Evolutionary conservation across 2,888 invertebrate genomes (phyloP), one percentile per base, ranked within the genome.

Genomic region (Thereva nobilitata): DNA sequence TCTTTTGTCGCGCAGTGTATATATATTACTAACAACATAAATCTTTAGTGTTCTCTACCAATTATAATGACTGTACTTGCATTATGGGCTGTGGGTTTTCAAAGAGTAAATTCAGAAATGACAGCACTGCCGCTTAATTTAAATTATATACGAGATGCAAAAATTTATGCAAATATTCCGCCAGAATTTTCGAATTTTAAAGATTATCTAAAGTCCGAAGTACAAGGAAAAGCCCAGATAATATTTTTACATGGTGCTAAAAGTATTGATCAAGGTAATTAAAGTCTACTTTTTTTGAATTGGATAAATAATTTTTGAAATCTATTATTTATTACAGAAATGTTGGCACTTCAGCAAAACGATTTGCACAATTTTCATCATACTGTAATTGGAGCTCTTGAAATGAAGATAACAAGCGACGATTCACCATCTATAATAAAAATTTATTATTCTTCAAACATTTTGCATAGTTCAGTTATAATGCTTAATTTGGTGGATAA

Each of bases 381-480:
- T 66, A 73, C 77, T 50, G 75, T 75, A 10, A 74, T 80, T 57
- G 80, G 78, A 4, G 72, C 75, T 6, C 70, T 80, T 47, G 72
- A 75, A 49, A 69, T 3, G 44, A 57, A 9, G 72, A 66, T 4
- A 71, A 70, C 34, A 44, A 55, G 9, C 45, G 38, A 8, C 37
- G 9, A 47, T 12, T 47, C 23, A 23, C 23, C 23, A 23, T 23
- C 49, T 34, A 10, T 45, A 38, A 10, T 79, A 5, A 70, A 69
- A 7, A 69, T 82, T 1, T 75, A 82, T 70, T 85, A 82, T 73
- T 84, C 84, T 0, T 76, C 77, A 57, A 79, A 80, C 68, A 82
- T 84, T 3, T 72, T 81, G 8, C 86, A 86, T 70, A 83, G 84
- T 55, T 80, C 83, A 1, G 84, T 84, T 1, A 82, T 84, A 64